Conservation (phyloP, 2,113 vertebrate species). For the Morone saxatilis region DNA sequence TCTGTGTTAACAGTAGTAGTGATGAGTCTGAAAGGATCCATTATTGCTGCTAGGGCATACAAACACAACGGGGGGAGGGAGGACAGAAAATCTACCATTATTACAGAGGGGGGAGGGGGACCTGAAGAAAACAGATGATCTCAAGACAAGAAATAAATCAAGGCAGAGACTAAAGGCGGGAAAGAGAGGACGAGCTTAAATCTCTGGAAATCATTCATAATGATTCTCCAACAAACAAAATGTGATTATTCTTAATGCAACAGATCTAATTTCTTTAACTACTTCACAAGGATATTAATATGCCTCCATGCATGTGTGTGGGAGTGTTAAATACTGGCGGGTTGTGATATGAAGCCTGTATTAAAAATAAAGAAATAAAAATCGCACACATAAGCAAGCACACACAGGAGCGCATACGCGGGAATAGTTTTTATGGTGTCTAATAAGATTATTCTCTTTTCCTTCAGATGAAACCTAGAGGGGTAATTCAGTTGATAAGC, state of each 20-base stretch:
- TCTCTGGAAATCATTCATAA: conserved; percentile 19
- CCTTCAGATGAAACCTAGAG: conserved; percentile 49
- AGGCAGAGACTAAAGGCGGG: conserved; percentile 9
- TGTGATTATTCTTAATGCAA: conserved; percentile 47
- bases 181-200: conserved; percentile 15
- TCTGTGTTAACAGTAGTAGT: conserved; percentile 61
- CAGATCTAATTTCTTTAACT: conserved; percentile 46
- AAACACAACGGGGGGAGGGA: conserved; percentile 25
- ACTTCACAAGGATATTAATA: conserved; percentile 34
- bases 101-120: conserved; percentile 57
- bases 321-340: conserved; percentile 40
- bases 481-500: conserved; percentile 60
- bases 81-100: conserved; percentile 44
- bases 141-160: conserved; percentile 52
- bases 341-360: conserved; percentile 34
- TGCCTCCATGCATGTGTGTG: conserved; percentile 18
- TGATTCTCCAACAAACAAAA: conserved; percentile 20
- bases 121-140: conserved; percentile 49
- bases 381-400: not conserved
- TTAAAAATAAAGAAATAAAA: not conserved
- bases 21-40: conserved; percentile 69
- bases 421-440: conserved; percentile 37
- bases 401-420: not conserved
- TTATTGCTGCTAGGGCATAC: conserved; percentile 55
- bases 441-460: conserved; percentile 61